A percentile compares a stretch with the other conserved stretches of the same genome.
These are phyloP conservation scores for Drosophila pallidifrons DNA, from an alignment of 1,140 invertebrate genomes.

Conservation along the genomic window DNA sequence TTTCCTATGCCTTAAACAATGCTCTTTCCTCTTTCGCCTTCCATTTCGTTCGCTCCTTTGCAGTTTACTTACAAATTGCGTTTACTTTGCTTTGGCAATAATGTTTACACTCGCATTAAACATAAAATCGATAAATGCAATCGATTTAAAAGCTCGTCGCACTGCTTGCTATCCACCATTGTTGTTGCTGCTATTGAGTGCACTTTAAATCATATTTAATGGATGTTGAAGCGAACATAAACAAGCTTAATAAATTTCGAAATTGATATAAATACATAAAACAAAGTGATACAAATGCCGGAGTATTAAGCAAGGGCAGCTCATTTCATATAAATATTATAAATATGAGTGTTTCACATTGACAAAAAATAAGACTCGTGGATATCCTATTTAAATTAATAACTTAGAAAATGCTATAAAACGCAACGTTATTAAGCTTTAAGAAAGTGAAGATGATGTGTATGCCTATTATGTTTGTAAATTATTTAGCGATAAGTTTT, in stretches of 20 bases:
- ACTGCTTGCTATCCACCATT: slow-evolving; percentile 4
- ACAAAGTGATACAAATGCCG: slow-evolving; percentile 16
- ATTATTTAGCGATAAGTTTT: no score
- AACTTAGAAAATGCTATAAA: no score
- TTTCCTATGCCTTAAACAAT: slow-evolving; percentile 61
- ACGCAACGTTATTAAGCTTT: no score
- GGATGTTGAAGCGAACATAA: slow-evolving; percentile 31
- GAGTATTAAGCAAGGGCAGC: slow-evolving; percentile 4
- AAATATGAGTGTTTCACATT: neutral
- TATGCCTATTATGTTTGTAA: no score
- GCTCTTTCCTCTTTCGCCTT: neutral
- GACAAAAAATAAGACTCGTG: neutral
- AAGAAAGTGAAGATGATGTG: no score
- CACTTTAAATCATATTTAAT: slow-evolving; percentile 52
- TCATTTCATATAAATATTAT: slow-evolving; percentile 3
- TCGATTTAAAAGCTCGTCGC: slow-evolving; percentile 53
- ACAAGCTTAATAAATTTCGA: slow-evolving; percentile 39
- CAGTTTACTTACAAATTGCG: slow-evolving; percentile 58
- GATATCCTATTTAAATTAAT: neutral
- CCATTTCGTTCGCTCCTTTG: neutral
- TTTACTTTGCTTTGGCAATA: slow-evolving; percentile 41
- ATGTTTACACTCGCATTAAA: slow-evolving; percentile 46
- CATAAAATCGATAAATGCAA: slow-evolving; percentile 58
- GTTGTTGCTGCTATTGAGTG: slow-evolving; percentile 20
- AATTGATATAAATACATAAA: slow-evolving; percentile 27